phyloP scores from a whole-genome alignment of 2,888 invertebrate genomes.

The Dasypogon diadema region DNA sequence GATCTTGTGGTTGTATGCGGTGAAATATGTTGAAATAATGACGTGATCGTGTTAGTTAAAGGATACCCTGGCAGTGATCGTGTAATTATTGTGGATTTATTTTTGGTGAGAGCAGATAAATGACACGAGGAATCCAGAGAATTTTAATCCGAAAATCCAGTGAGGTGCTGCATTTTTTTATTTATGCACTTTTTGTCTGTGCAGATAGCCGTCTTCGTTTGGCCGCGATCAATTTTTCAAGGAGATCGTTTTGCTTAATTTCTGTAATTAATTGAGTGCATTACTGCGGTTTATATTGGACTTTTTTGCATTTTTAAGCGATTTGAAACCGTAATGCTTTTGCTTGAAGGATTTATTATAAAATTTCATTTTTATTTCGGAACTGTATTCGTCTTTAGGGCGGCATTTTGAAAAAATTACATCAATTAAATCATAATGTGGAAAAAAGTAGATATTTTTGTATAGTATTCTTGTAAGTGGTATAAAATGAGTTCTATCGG shows the following conservation, averaged over 20 bases:
- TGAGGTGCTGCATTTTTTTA: neutral
- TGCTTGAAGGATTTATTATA: neutral
- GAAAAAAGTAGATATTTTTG: too few relatives aligned
- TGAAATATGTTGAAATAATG: neutral
- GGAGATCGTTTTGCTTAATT: neutral
- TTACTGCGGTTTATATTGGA: neutral
- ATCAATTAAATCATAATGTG: too few relatives aligned
- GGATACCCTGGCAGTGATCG: neutral
- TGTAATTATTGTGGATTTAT: neutral
- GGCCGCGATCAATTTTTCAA: neutral
- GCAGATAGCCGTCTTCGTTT: neutral
- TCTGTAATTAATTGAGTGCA: neutral
- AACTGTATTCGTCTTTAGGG: neutral
- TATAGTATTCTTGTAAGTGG: too few relatives aligned
- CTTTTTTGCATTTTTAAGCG: neutral
- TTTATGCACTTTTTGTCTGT: neutral
- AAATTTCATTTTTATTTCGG: neutral
- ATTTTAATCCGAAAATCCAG: slow-evolving; percentile 7
- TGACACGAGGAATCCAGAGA: neutral
- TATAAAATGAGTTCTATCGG: too few relatives aligned
- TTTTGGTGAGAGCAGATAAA: slow-evolving; percentile 1
- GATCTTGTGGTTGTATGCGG: neutral
- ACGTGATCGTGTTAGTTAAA: slow-evolving; percentile 4
- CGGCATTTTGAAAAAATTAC: too few relatives aligned
- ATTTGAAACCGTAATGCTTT: neutral